Conservation (phyloP, 2,113 vertebrate genomes). For the Podarcis cretensis region DNA sequence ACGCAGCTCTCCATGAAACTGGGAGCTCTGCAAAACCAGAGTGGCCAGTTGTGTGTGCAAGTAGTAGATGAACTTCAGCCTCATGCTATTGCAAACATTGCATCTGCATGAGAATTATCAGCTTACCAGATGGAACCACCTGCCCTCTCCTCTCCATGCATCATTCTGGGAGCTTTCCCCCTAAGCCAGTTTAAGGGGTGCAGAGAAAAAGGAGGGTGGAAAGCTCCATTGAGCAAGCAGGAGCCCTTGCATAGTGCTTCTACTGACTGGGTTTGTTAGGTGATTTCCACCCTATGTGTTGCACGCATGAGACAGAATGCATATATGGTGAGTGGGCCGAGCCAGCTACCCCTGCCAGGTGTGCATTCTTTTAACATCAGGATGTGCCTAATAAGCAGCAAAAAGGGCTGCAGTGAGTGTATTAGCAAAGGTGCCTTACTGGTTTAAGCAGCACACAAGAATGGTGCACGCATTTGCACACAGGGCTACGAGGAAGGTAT, state of each 20-base stretch:
- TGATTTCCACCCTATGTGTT: no score
- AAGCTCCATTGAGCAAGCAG: no score
- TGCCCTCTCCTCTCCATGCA: no score
- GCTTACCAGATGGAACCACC: no score
- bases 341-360: neutral
- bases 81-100: no score
- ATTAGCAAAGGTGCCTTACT: neutral
- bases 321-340: neutral
- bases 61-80: no score
- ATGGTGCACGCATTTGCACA: neutral
- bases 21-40: neutral
- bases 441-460: neutral
- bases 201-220: no score
- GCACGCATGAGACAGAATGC: neutral
- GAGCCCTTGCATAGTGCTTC: no score
- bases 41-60: neutral
- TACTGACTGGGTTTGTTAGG: no score
- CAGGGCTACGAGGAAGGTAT: neutral
- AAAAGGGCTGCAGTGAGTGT: neutral
- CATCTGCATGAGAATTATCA: no score
- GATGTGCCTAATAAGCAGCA: neutral
- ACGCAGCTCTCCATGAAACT: neutral
- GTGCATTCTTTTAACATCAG: neutral
- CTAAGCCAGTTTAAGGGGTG: no score
- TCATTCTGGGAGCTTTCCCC: no score